Conservation (phyloP, 2,113 vertebrate genomes). For the Neopipo cinnamomea region DNA sequence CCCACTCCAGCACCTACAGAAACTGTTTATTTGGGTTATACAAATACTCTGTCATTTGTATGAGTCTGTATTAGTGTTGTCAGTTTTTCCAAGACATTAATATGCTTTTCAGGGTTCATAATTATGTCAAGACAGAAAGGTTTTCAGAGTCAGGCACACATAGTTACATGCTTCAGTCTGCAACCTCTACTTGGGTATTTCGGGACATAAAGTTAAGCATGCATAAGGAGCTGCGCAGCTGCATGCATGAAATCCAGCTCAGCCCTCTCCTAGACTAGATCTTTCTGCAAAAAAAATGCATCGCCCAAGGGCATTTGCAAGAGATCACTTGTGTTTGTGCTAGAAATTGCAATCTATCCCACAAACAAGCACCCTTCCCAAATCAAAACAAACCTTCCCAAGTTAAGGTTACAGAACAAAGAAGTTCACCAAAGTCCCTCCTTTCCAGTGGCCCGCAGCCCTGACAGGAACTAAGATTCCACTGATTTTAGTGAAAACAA, state of each 20-base stretch:
- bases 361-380: background rate
- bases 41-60: background rate
- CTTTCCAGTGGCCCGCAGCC: accelerated
- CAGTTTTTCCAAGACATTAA: conserved; percentile 24
- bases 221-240: background rate
- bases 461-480: background rate
- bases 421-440: background rate
- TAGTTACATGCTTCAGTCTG: conserved; percentile 30
- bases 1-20: conserved; percentile 11
- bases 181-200: background rate
- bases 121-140: conserved; percentile 8
- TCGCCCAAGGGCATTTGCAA: background rate
- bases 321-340: background rate
- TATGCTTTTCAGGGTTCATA: background rate
- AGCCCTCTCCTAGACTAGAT: background rate
- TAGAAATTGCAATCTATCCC: background rate
- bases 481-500: background rate
- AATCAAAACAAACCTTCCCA: background rate
- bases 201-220: background rate
- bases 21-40: conserved; percentile 9
- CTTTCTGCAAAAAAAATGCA: background rate
- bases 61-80: background rate
- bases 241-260: conserved; percentile 1
- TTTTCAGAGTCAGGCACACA: conserved; percentile 30
- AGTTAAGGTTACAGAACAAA: conserved; percentile 16